phyloP scores from a whole-genome alignment of 2,888 invertebrate genomes.

The Platycnemis pennipes region DNA sequence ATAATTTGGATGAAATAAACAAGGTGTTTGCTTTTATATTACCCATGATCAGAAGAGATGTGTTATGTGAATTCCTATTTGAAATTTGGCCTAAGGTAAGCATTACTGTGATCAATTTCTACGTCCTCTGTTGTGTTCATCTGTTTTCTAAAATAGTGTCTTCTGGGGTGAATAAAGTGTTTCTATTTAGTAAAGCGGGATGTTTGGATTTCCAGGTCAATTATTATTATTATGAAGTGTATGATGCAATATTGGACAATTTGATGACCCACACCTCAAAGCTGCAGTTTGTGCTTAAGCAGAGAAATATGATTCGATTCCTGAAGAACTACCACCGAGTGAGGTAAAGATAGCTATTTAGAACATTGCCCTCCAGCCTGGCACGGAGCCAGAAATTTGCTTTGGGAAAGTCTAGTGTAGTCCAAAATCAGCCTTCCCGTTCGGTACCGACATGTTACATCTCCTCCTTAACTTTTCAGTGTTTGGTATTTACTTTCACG shows the following conservation, averaged over 20 bases:
- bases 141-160: not conserved
- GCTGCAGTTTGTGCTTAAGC: not conserved
- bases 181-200: not conserved
- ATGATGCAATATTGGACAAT: conserved; percentile 48
- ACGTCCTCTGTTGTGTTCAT: not conserved
- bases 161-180: not conserved
- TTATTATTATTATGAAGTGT: conserved; percentile 34
- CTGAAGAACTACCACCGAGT: conserved; percentile 21
- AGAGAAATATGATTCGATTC: conserved; percentile 40
- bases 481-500: too few species aligned
- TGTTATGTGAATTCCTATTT: not conserved
- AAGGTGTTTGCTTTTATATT: not conserved
- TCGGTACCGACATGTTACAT: too few species aligned
- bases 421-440: too few species aligned
- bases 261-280: not conserved
- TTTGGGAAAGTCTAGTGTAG: too few species aligned
- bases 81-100: conserved; percentile 43
- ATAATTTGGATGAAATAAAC: conserved; percentile 9
- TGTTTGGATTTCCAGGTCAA: conserved; percentile 37
- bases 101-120: not conserved
- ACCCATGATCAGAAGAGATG: conserved; percentile 9
- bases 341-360: not conserved
- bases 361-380: too few species aligned
- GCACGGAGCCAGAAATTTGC: too few species aligned
- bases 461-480: too few species aligned